These are phyloP conservation scores for Thalassophryne amazonica DNA, from an alignment of 2,797 vertebrate genomes.

Conservation along the genomic window DNA sequence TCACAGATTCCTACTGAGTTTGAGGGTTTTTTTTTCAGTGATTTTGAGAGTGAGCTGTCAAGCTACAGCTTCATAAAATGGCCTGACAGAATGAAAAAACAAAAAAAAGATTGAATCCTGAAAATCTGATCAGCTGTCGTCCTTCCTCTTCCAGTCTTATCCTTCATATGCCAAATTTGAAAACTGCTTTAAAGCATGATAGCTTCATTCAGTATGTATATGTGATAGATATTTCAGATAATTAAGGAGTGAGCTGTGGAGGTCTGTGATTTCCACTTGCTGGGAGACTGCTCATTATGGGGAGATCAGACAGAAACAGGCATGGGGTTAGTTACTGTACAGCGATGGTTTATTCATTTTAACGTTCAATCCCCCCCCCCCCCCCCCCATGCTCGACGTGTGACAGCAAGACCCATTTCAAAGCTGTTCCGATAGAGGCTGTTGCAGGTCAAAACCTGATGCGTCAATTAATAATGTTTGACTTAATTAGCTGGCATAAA, in stretches of 20 bases:
- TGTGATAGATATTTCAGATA: conserved; percentile 67
- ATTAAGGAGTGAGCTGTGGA: conserved; percentile 33
- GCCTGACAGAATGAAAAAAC: conserved; percentile 1
- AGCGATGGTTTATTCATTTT: conserved; percentile 42
- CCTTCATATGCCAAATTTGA: conserved; percentile 39
- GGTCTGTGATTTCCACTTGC: conserved; percentile 56
- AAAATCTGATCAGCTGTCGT: conserved; percentile 48
- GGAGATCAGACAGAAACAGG: conserved; percentile 73
- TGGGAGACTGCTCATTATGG: conserved; percentile 53
- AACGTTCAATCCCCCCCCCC: too few relatives aligned
- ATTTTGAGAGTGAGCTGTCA: background rate
- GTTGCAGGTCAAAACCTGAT: conserved; percentile 9
- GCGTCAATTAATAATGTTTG: background rate
- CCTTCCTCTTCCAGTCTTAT: conserved; percentile 13
- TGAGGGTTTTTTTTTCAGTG: conserved; percentile 23
- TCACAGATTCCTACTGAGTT: conserved; percentile 57
- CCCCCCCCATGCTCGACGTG: conserved; percentile 24
- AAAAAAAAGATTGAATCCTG: conserved; percentile 8
- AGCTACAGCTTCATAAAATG: conserved; percentile 40
- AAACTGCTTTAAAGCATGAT: conserved; percentile 57
- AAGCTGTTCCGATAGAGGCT: conserved; percentile 26
- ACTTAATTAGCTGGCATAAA: background rate
- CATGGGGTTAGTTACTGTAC: conserved; percentile 56
- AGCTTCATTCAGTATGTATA: conserved; percentile 69
- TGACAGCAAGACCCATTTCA: conserved; percentile 48